Evolutionary conservation across 2,797 vertebrate genomes (phyloP).

Genomic region (Pygocentrus nattereri): DNA sequence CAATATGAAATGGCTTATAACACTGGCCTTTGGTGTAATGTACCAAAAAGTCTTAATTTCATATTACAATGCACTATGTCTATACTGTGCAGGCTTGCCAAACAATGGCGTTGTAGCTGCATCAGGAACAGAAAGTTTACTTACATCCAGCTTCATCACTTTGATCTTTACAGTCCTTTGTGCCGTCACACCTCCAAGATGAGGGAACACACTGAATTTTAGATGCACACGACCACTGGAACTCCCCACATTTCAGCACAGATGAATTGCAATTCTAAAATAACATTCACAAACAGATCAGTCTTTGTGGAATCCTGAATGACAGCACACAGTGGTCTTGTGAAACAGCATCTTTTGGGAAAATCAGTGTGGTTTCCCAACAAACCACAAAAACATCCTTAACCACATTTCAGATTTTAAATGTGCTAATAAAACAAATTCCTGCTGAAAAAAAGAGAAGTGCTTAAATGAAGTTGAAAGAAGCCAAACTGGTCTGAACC

Average conservation of each 20-base stretch:
- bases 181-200: slow-evolving; percentile 87
- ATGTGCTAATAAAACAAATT: not conserved
- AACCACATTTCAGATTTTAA: not conserved
- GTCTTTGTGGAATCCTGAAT: not conserved
- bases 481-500: slow-evolving; percentile 65
- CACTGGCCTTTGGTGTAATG: too few species aligned
- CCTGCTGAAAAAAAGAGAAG: too few species aligned
- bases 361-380: not conserved
- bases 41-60: too few species aligned
- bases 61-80: too few species aligned
- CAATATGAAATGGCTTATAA: too few species aligned
- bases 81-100: not conserved
- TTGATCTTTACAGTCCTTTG: slow-evolving; percentile 82
- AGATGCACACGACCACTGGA: slow-evolving; percentile 83
- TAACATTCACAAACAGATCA: slow-evolving; percentile 6
- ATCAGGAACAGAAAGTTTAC: slow-evolving; percentile 28
- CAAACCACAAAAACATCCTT: not conserved
- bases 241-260: slow-evolving; percentile 68
- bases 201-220: slow-evolving; percentile 81
- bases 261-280: slow-evolving; percentile 76
- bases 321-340: not conserved
- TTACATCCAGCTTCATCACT: slow-evolving; percentile 87
- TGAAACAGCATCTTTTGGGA: not conserved
- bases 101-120: not conserved
- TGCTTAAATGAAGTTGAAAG: too few species aligned